Base-by-base conservation (phyloP, 23 tunicate species). In the Ascidia mentula region DNA sequence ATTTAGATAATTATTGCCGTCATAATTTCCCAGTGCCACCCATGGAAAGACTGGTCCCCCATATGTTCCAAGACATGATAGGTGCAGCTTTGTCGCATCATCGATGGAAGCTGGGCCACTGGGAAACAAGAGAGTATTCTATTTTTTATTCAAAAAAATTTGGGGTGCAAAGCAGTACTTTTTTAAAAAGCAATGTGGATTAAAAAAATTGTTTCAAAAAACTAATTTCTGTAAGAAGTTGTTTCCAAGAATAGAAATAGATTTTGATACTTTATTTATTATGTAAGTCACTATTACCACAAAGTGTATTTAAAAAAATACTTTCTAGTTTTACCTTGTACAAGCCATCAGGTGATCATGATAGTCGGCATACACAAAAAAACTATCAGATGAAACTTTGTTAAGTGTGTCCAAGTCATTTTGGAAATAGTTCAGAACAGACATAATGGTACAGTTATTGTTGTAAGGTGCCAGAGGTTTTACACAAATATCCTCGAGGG, bases 41-140 rank as follows among this genome's bases (percentile, higher is more conserved):
- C 91, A 89, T 22, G 99, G 99, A 75, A 86, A 89, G 22, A 95
- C 80, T n/a, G 99, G 99, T 33, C 99, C 99, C 3, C 99, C 99
- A 40, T 42, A 95, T 3, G 87, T 84, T 31, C 96, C 99, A 34
- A 95, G 92, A 87, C 99, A 95, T 34, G 92, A 81, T 84, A 95
- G 75, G 77, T 88, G 93, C 31, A 87, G 87, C 26, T 82, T 45
- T 30, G 92, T 90, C 8, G 93, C 86, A 72, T 87, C 96, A 45
- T 89, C 92, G 18, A 82, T 82, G 6, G 90, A 71, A 33, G 91
- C 89, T 8, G 95, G 86, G 32, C 90, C 94, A 28, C 92, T 90
- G 82, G 8, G 31, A n/a, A n/a, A n/a, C n/a, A n/a, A n/a, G n/a
- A n/a, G n/a, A n/a, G n/a, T n/a, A n/a, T n/a, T n/a, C n/a, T n/a